Percentiles rank a stretch among this genome's conserved stretches.
Evolutionary conservation across 2,888 invertebrate genomes (phyloP).

Genomic region (Suillia variegata): DNA sequence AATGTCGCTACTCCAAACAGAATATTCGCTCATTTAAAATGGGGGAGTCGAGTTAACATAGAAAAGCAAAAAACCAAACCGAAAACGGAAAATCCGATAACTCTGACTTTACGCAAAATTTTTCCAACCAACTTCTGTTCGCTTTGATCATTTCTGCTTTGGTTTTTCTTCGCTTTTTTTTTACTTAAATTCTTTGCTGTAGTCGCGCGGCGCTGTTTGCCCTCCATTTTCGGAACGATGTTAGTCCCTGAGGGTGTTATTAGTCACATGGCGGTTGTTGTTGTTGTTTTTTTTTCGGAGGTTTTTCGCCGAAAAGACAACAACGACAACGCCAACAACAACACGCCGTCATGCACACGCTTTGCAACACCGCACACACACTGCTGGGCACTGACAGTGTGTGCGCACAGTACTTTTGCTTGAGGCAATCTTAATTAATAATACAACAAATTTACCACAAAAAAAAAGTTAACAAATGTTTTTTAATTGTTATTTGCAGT

Average conservation of each 20-base stretch:
- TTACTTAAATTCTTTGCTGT: constrained; percentile 8
- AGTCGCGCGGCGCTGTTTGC: neutral
- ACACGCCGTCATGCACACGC: neutral
- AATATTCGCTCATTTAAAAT: no score
- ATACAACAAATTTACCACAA: no score
- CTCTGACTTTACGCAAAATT: no score
- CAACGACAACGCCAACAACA: neutral
- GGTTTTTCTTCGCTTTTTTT: neutral
- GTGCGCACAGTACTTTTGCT: no score
- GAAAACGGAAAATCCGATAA: neutral
- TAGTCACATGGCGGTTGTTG: constrained; percentile 44
- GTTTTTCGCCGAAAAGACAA: neutral
- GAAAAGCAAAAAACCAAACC: neutral
- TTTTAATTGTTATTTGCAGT: no score
- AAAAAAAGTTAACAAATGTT: no score
- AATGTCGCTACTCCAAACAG: no score
- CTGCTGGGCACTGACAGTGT: no score
- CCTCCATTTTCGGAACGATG: no score
- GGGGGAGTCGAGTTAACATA: no score
- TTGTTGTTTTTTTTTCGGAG: constrained; percentile 10
- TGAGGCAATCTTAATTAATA: no score
- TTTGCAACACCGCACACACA: neutral
- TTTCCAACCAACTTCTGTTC: no score
- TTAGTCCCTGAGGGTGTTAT: constrained; percentile 55
- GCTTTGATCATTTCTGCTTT: constrained; percentile 45